A percentile compares a stretch with the other conserved stretches of the same genome.
Conservation (phyloP, 2,888 invertebrate genomes). For the Yponomeuta plumbellus region DNA sequence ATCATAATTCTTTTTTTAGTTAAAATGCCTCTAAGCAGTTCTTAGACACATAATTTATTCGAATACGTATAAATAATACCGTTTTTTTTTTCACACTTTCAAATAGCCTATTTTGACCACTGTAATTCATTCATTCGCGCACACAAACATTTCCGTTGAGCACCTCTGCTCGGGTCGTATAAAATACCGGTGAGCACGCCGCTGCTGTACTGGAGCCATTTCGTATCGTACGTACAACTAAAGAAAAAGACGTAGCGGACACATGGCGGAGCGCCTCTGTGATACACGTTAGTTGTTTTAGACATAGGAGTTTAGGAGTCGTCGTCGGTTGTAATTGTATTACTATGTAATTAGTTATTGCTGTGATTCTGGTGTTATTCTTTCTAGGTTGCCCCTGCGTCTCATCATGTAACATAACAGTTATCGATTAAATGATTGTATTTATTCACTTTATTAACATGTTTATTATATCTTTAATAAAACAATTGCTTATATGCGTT, state of each 20-base stretch:
- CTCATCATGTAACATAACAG: slow-evolving; percentile 34
- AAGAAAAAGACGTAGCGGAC: slow-evolving; percentile 32
- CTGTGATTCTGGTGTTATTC: slow-evolving; percentile 39
- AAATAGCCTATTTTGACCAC: too few relatives aligned
- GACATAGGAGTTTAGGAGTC: slow-evolving; percentile 34
- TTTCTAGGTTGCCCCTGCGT: slow-evolving; percentile 49
- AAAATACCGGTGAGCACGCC: too few relatives aligned
- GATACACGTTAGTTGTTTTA: slow-evolving; percentile 60
- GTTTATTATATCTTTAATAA: slow-evolving; percentile 77
- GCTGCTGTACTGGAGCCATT: not conserved
- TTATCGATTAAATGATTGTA: slow-evolving; percentile 52
- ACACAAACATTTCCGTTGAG: too few relatives aligned
- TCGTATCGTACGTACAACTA: not conserved
- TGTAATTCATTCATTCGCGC: too few relatives aligned
- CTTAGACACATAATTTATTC: too few relatives aligned
- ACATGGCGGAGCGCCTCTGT: slow-evolving; percentile 60
- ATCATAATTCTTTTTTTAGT: too few relatives aligned
- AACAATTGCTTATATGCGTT: slow-evolving; percentile 67
- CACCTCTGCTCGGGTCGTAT: too few relatives aligned
- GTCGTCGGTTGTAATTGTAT: slow-evolving; percentile 44
- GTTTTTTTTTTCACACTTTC: too few relatives aligned
- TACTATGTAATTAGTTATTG: slow-evolving; percentile 21
- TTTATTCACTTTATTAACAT: slow-evolving; percentile 75
- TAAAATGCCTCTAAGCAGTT: too few relatives aligned
- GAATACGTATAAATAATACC: too few relatives aligned